phyloP scores from a whole-genome alignment of 2,797 vertebrate genomes.

The Sebastes nivosus region DNA sequence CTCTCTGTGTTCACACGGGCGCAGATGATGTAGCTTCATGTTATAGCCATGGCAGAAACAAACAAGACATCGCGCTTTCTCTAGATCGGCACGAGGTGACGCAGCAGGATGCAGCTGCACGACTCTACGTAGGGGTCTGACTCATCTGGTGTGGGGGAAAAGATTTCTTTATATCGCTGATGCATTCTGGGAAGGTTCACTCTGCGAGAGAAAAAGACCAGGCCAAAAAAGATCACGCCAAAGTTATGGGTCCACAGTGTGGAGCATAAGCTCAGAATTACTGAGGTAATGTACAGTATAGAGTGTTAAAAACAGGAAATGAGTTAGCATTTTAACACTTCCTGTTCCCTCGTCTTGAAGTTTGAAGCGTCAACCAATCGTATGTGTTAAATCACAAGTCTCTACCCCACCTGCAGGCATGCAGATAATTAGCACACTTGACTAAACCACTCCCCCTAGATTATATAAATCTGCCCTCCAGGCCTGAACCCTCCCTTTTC shows the following conservation, averaged over 20 bases:
- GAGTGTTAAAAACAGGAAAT: no score
- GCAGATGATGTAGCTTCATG: slow-evolving; percentile 25
- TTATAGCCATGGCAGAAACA: background rate
- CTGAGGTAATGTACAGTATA: background rate
- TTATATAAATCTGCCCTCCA: no score
- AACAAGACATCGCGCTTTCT: background rate
- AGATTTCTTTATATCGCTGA: background rate
- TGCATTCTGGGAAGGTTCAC: background rate
- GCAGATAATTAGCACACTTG: no score
- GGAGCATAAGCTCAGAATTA: background rate
- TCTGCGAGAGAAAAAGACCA: background rate
- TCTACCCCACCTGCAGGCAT: no score
- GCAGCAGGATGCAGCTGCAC: background rate
- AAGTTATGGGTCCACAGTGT: background rate
- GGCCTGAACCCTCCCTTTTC: no score
- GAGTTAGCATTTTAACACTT: no score
- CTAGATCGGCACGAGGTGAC: background rate
- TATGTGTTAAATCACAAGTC: no score
- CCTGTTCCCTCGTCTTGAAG: no score
- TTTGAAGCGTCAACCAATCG: no score
- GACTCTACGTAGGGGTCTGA: background rate
- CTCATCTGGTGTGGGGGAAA: background rate
- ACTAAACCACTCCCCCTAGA: no score
- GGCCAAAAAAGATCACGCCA: background rate
- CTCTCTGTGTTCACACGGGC: slow-evolving; percentile 15